Percentiles rank a stretch among this genome's conserved stretches.
Evolutionary conservation across 2,113 vertebrate genomes (phyloP).

Genomic region (Microcebus griseorufus): DNA sequence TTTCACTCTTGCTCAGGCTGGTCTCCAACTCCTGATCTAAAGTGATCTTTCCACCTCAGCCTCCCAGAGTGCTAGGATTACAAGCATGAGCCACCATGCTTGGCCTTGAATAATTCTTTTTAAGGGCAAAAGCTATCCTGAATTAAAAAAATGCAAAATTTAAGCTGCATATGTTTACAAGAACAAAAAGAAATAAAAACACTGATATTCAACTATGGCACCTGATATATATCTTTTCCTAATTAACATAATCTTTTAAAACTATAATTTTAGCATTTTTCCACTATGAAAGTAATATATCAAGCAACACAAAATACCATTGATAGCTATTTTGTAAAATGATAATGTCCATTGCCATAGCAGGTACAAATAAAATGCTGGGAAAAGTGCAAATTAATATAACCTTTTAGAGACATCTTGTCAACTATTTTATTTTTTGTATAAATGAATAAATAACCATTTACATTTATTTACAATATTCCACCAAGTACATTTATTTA

Average conservation of each 20-base stretch:
- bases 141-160: not conserved
- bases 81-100: too few relatives aligned
- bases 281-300: not conserved
- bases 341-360: not conserved
- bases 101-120: too few relatives aligned
- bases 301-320: not conserved
- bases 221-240: not conserved
- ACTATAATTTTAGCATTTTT: slow-evolving; percentile 12
- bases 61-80: too few relatives aligned
- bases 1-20: too few relatives aligned
- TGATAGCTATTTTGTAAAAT: not conserved
- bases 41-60: too few relatives aligned
- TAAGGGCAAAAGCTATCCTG: too few relatives aligned
- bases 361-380: not conserved
- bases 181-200: slow-evolving; percentile 14
- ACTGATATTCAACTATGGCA: not conserved
- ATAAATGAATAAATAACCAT: not conserved
- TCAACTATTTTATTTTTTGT: slow-evolving; percentile 41
- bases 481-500: not conserved
- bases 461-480: not conserved
- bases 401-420: not conserved
- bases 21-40: too few relatives aligned
- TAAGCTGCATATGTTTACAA: not conserved
- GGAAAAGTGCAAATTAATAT: not conserved
- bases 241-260: not conserved